Conservation (phyloP, 2,113 vertebrate genomes). For the Gallinago jamesoni region DNA sequence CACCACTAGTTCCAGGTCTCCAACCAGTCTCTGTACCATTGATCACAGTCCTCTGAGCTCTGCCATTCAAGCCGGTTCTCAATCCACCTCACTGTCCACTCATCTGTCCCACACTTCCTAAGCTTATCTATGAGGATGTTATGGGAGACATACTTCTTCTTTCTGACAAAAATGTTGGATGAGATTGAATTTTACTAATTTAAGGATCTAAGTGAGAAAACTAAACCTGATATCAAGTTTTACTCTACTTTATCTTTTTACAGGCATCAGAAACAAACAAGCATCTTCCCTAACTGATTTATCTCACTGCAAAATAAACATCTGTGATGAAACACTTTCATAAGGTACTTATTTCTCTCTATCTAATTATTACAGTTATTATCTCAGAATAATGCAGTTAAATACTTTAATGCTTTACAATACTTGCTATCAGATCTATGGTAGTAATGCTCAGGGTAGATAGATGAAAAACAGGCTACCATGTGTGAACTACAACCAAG, state of each 20-base stretch:
- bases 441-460: not conserved
- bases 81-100: too few species aligned
- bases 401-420: not conserved
- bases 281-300: not conserved
- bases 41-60: too few species aligned
- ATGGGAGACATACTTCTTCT: not conserved
- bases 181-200: not conserved
- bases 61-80: too few species aligned
- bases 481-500: not conserved
- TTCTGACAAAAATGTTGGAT: not conserved
- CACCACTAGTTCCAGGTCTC: too few species aligned
- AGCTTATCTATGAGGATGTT: too few species aligned
- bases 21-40: too few species aligned
- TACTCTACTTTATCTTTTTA: not conserved
- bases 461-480: accelerated
- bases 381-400: not conserved
- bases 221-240: not conserved
- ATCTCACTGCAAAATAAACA: not conserved
- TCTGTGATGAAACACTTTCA: not conserved
- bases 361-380: not conserved
- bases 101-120: too few species aligned
- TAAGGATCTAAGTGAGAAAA: not conserved
- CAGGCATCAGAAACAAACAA: not conserved
- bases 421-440: not conserved
- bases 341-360: not conserved